Evolutionary conservation across 1,140 invertebrate genomes (phyloP), one percentile per base, ranked within the genome.

Genomic region (Drosophila santomea): DNA sequence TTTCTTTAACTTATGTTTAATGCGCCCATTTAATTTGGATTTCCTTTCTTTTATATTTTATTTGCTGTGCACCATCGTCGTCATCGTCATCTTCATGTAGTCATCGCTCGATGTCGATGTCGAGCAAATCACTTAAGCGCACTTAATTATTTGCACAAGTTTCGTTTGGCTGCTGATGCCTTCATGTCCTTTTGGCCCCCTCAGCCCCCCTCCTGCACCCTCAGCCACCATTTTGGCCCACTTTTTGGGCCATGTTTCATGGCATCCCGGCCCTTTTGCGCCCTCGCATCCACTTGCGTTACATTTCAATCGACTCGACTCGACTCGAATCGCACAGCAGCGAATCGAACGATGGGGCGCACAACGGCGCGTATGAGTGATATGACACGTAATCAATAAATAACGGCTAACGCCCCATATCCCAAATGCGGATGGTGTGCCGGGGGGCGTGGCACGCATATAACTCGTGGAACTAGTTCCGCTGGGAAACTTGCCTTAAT

Each of bases 301-400:
- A 81, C 82, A 78, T 78, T 78, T 85, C 82, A 85, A 85, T 85
- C 82, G 82, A 69, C 59, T 56, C 62, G 59, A 58, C 45, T 56
- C 57, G 61, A 58, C 45, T 56, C 32, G 61, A 28, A 35, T 50
- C 47, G 47, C 47, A 56, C 11, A 41, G 63, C 41, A 39, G 25
- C 41, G 63, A 20, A 45, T 58, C 52, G 52, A 32, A 11, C n/a
- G 15, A 7, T 14, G 10, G 54, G 60, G 48, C 74, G 62, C 62
- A 74, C 54, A 78, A 82, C 75, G 72, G 41, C 59, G 76, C 84
- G 80, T 83, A 89, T 88, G 83, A 89, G 80, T 83, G 79, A 88
- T 88, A 88, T 88, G 83, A 88, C 83, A 88, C 83, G 83, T 88
- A 88, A 88, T 88, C 83, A 88, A 88, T 88, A 88, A 88, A 86